Percentiles rank a stretch among this genome's conserved stretches.
phyloP scores from a whole-genome alignment of 2,113 vertebrate species.

The Oncorhynchus keta region DNA sequence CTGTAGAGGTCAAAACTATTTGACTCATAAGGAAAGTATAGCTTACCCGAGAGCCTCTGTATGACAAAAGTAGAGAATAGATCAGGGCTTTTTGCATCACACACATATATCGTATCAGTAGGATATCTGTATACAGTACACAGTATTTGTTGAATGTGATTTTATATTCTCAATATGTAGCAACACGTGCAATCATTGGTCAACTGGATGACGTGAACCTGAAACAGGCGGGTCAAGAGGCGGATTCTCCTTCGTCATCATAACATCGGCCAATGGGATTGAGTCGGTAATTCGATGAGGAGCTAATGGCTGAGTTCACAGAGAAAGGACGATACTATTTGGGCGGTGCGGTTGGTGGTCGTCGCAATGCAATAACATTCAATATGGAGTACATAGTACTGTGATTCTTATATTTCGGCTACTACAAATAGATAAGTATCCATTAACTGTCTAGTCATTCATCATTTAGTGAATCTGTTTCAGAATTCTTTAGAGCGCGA shows the following conservation, averaged over 20 bases:
- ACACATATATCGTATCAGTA: too few species aligned
- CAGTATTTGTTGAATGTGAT: too few species aligned
- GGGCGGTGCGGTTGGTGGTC: neutral
- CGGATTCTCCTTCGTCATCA: neutral
- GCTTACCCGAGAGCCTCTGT: too few species aligned
- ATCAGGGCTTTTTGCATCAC: too few species aligned
- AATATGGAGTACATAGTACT: neutral
- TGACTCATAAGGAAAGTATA: too few species aligned
- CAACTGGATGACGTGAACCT: neutral
- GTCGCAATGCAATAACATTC: neutral
- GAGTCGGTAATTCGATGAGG: conserved; percentile 33
- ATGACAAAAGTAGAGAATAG: too few species aligned
- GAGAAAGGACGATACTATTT: neutral
- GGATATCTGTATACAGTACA: too few species aligned
- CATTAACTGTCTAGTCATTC: neutral
- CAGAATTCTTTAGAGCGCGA: neutral
- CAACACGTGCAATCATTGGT: neutral
- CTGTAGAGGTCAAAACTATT: too few species aligned
- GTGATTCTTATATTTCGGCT: too few species aligned
- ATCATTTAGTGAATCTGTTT: neutral
- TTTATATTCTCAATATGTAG: neutral
- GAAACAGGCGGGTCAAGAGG: neutral
- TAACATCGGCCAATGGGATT: conserved; percentile 38
- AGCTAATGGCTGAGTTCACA: conserved; percentile 38
- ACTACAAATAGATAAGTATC: neutral